Evolutionary conservation across 2,113 vertebrate genomes (phyloP), one percentile per base, ranked within the genome.

Genomic region (Etheostoma spectabile): DNA sequence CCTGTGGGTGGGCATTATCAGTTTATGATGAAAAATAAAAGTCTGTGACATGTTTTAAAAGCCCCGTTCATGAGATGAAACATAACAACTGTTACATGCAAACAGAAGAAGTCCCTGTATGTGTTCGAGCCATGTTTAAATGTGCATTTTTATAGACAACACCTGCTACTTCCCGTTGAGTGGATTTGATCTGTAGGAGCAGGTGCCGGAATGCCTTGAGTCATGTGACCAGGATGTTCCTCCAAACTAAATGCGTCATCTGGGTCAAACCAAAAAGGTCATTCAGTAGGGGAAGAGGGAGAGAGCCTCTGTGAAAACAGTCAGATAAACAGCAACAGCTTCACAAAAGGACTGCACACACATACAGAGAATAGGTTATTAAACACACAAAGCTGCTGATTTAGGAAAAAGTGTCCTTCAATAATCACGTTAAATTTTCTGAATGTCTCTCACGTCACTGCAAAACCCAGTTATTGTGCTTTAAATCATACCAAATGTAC

Each of bases 91-190:
- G 75, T 84, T 82, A 63, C 16, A 27, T 69, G 83, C 72, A 61
- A 79, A 76, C 79, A 84, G 67, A 84, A 83, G 75, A 84, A 86
- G 84, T 85, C 15, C 60, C 77, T 68, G 59, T 79, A 63, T 85
- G 87, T 57, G 84, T 87, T 79, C 71, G 89, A 88, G 92, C 86
- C 77, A 74, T 60, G 87, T 89, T 89, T 84, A 92, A 92, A 90
- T 90, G 89, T 92, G 83, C 92, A 91, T 93, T 94, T 93, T 93
- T 94, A 93, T 92, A 91, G 91, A 82, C 90, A 74, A 89, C 93
- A 93, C 93, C 93, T 93, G 93, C 89, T 95, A 92, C 83, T 92
- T 95, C 93, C 94, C 91, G 91, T 93, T 94, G 92, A 93, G 91
- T 88, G 92, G 90, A 90, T 91, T 84, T 95, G 93, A 95, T 93